Percentiles rank a stretch among this genome's conserved stretches.
These are phyloP conservation scores for Acleris cristana DNA, from an alignment of 2,888 invertebrate species.

Conservation along the genomic window DNA sequence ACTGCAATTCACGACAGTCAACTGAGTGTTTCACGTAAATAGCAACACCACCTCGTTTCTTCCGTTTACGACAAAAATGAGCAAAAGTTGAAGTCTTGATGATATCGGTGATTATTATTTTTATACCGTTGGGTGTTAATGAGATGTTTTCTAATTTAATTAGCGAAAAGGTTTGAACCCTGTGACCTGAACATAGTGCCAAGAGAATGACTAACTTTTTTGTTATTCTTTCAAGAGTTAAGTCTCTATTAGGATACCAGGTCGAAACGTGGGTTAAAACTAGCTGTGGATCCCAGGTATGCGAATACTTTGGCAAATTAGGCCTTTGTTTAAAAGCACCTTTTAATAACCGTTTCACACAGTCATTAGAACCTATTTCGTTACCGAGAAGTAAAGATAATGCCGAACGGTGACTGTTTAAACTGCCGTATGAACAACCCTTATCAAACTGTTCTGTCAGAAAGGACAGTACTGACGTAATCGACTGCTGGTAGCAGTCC, in stretches of 20 bases:
- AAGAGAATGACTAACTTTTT: neutral
- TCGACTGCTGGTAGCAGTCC: no score
- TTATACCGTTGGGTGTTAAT: no score
- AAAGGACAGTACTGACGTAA: conserved; percentile 28
- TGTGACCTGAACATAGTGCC: no score
- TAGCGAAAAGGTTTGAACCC: no score
- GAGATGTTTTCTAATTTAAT: no score
- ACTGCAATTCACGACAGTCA: no score
- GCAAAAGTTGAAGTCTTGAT: no score
- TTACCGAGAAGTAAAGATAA: conserved; percentile 32
- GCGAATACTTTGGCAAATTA: conserved; percentile 25
- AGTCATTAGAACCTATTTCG: conserved; percentile 10
- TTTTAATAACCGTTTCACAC: conserved; percentile 39
- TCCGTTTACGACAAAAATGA: no score
- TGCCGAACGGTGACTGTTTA: conserved; percentile 36
- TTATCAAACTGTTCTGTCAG: conserved; percentile 36
- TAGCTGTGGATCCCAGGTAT: conserved; percentile 30
- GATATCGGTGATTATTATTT: no score
- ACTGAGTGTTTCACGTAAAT: no score
- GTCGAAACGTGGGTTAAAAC: conserved; percentile 9
- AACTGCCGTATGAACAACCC: conserved; percentile 34
- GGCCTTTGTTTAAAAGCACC: conserved; percentile 36
- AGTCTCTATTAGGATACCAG: conserved; percentile 2
- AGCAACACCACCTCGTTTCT: no score
- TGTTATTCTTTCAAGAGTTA: conserved; percentile 25